These are phyloP conservation scores for Muraenolepis orangiensis DNA, from an alignment of 2,797 vertebrate genomes.

Conservation along the genomic window DNA sequence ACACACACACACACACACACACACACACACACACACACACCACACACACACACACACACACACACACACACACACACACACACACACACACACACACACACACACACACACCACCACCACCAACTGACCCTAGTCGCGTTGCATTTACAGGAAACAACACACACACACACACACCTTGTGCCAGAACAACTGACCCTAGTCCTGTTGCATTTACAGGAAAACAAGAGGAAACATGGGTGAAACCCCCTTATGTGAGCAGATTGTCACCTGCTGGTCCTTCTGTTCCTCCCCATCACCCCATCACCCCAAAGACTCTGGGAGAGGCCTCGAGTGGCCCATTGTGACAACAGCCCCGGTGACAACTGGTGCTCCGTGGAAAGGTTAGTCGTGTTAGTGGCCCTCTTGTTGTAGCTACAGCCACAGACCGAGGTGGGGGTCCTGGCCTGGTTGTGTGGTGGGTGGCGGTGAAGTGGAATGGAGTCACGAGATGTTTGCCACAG, in stretches of 20 bases:
- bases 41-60: no score
- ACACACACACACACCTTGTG: not conserved
- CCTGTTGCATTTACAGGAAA: no score
- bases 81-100: no score
- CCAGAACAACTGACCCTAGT: no score
- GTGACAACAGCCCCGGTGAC: not conserved
- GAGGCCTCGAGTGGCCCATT: no score
- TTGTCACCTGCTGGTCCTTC: not conserved
- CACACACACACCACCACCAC: not conserved
- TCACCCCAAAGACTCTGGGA: not conserved
- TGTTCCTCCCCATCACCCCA: not conserved
- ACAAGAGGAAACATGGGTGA: no score
- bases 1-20: not conserved
- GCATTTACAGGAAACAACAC: not conserved
- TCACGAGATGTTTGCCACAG: not conserved
- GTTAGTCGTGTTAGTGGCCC: not conserved
- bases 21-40: no score
- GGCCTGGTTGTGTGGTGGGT: not conserved
- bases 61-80: no score
- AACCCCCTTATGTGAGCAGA: not conserved
- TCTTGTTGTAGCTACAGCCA: not conserved
- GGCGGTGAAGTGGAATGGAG: not conserved
- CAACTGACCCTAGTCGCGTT: not conserved
- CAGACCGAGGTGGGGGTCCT: not conserved
- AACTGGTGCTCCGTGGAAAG: not conserved